Evolutionary conservation across 2,797 vertebrate genomes (phyloP).

Genomic region (Myotis findleyi): DNA sequence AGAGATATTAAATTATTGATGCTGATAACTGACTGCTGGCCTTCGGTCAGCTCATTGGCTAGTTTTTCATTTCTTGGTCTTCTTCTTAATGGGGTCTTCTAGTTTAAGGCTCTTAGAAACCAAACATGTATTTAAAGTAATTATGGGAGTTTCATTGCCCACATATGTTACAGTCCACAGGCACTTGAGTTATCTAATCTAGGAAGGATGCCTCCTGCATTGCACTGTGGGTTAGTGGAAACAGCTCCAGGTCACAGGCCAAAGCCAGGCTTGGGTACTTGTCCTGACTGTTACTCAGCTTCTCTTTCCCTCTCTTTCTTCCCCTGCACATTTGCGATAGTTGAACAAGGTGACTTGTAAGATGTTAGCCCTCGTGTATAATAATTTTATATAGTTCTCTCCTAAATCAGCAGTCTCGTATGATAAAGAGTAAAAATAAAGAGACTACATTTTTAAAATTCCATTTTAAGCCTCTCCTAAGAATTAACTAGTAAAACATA

Average conservation of each 20-base stretch:
- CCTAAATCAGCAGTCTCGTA: not conserved
- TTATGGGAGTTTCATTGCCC: not conserved
- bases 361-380: not conserved
- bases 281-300: not conserved
- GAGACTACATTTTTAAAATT: not conserved
- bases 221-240: not conserved
- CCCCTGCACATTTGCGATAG: not conserved
- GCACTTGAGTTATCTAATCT: not conserved
- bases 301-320: not conserved
- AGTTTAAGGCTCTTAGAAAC: not conserved
- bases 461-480: not conserved
- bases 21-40: not conserved
- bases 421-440: not conserved
- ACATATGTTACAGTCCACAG: not conserved
- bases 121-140: not conserved
- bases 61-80: not conserved
- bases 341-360: not conserved
- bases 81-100: not conserved
- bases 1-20: not conserved
- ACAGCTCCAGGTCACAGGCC: not conserved
- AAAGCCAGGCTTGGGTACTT: not conserved
- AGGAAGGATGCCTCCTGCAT: no score
- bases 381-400: not conserved
- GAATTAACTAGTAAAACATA: not conserved
- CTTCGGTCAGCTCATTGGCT: not conserved